Base-by-base conservation (phyloP, 2,888 invertebrate genomes). In the Drepana falcataria region DNA sequence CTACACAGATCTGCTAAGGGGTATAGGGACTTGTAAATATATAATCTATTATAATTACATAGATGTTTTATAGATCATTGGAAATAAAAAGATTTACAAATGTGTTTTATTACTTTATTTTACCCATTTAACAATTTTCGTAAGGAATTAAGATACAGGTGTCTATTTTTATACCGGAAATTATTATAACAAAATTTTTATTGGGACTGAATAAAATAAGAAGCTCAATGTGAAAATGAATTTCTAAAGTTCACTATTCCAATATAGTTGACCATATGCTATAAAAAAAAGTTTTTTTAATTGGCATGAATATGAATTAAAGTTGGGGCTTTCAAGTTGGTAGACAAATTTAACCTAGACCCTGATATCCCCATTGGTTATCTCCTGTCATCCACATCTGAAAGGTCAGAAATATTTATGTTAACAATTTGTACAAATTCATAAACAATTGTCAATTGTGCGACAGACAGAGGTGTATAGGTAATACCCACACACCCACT, bases 301-400 rank as follows among this genome's bases (percentile, higher is more conserved):
- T 21, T 21, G 21, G 21, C 21, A 21, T 21, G 21, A 60, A 57
- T 56, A 57, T 60, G 53, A 66, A 63, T 55, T 53, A 66, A 65
- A 63, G 68, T 67, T 64, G 55, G 59, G 68, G 60, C 58, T 63
- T 64, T 58, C 62, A 54, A 69, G 57, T 60, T 55, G 62, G 58
- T 60, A 63, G 57, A 64, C 59, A 60, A 65, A 68, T 73, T 68
- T 68, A 59, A 57, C 33, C 56, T 64, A 61, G 55, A 57, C 59
- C 56, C 52, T 55, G 60, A 47, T 44, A 58, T 63, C 52, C 54
- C 54, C 54, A 49, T 59, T 54, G 69, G 77, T 75, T 88, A 88
- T 64, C 85, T 84, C 59, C 89, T 69, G n/a, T 91, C 89, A 47
- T 91, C 91, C 59, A 91, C 86, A 87, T 87, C 90, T 91, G 86